Evolutionary conservation across 2,113 vertebrate species (phyloP).

Genomic region (Peromyscus polionotus): DNA sequence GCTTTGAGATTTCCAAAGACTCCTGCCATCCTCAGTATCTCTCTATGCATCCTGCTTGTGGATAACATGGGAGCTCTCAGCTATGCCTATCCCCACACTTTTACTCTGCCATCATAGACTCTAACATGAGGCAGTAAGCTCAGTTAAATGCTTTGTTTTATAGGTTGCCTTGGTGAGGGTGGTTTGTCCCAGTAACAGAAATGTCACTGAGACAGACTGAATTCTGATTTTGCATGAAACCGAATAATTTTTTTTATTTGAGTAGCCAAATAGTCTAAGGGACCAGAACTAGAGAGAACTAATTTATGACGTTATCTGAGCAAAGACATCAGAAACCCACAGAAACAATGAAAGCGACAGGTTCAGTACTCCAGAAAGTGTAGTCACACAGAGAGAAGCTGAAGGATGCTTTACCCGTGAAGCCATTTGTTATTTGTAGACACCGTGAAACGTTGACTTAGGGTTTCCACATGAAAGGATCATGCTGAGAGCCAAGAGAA

Average conservation of each 20-base stretch:
- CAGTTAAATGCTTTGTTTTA: background rate
- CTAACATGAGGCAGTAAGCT: background rate
- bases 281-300: background rate
- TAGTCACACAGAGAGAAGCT: background rate
- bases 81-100: fast-evolving
- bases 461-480: background rate
- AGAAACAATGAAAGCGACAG: background rate
- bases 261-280: background rate
- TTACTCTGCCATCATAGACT: background rate
- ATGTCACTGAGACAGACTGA: background rate
- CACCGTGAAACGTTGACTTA: background rate
- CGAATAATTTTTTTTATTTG: background rate
- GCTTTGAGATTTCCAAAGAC: background rate
- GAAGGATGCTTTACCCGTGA: background rate
- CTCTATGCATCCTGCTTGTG: too few relatives aligned
- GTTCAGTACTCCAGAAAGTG: background rate
- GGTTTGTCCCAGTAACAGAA: background rate
- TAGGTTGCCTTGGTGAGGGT: background rate
- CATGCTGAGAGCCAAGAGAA: background rate
- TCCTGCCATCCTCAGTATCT: background rate
- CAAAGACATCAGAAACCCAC: background rate
- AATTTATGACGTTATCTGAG: background rate
- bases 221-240: background rate
- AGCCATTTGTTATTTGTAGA: background rate
- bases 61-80: background rate